Conservation (phyloP, 2,888 invertebrate genomes). For the Drosophila anomelani region DNA sequence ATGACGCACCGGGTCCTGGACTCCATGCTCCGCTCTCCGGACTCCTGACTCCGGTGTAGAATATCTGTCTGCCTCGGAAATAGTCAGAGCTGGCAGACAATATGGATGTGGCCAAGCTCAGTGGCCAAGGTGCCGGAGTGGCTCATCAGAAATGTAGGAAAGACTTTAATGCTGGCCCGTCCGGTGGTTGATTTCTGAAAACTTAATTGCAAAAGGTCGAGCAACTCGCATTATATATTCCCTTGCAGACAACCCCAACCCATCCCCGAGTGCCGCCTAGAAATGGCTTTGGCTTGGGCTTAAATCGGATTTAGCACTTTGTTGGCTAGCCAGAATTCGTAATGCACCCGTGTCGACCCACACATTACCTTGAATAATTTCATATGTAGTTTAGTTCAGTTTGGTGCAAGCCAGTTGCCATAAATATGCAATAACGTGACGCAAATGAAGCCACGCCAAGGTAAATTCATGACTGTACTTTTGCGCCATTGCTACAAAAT, state of each 20-base stretch:
- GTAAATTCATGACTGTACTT: slow-evolving; percentile 29
- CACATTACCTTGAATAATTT: slow-evolving; percentile 68
- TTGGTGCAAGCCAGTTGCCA: slow-evolving; percentile 24
- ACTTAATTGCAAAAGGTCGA: slow-evolving; percentile 56
- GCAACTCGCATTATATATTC: slow-evolving; percentile 58
- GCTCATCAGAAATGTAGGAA: slow-evolving; percentile 38
- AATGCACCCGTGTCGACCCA: slow-evolving; percentile 38
- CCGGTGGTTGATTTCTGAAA: slow-evolving; percentile 46
- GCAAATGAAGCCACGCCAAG: slow-evolving; percentile 31
- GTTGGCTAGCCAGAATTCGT: slow-evolving; percentile 50
- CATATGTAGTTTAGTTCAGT: slow-evolving; percentile 34
- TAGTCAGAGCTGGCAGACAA: slow-evolving; percentile 11
- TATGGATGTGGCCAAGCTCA: slow-evolving; percentile 14
- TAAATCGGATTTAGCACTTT: slow-evolving; percentile 64
- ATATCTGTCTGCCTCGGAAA: slow-evolving; percentile 2
- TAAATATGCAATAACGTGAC: slow-evolving; percentile 61
- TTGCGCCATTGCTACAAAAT: not conserved
- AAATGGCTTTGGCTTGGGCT: slow-evolving; percentile 41
- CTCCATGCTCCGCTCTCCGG: not conserved
- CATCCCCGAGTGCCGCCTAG: slow-evolving; percentile 17
- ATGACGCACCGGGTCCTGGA: slow-evolving; percentile 19
- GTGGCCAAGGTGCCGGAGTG: slow-evolving; percentile 10
- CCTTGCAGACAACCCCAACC: slow-evolving; percentile 36
- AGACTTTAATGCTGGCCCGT: slow-evolving; percentile 35
- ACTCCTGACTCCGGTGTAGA: not conserved